Evolutionary conservation across 2,113 vertebrate genomes (phyloP).

Genomic region (Brachirus orientalis): DNA sequence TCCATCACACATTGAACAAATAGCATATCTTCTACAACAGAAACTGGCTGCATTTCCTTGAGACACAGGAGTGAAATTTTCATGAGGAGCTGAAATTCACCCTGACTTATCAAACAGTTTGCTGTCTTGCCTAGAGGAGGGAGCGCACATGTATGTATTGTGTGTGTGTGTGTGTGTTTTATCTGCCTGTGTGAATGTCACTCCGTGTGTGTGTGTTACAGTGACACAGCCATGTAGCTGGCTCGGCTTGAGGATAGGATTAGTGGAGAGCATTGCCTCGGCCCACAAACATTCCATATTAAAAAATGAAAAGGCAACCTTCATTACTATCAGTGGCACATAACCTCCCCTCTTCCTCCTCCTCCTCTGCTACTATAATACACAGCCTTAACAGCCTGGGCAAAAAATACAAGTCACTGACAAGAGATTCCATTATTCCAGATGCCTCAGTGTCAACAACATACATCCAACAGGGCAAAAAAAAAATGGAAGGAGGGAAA

Average conservation of each 20-base stretch:
- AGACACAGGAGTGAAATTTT: conserved; percentile 73
- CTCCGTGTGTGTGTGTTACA: conserved; percentile 55
- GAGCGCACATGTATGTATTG: conserved; percentile 44
- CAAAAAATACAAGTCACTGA: conserved; percentile 76
- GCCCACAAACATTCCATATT: conserved; percentile 83
- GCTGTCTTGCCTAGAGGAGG: conserved; percentile 75
- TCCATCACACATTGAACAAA: conserved; percentile 59
- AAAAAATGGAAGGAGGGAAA: conserved; percentile 55
- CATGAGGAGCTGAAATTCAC: conserved; percentile 69
- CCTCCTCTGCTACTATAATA: conserved; percentile 74
- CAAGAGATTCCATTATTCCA: conserved; percentile 81
- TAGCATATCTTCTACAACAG: conserved; percentile 53
- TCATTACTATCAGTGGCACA: conserved; percentile 83
- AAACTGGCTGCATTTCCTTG: conserved; percentile 59
- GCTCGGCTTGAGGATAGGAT: conserved; percentile 81
- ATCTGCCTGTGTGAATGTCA: conserved; percentile 55
- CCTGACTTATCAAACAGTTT: conserved; percentile 78
- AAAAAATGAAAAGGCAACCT: conserved; percentile 82
- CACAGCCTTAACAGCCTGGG: conserved; percentile 72
- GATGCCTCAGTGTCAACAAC: conserved; percentile 78
- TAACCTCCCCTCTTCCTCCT: conserved; percentile 72
- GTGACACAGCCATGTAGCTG: conserved; percentile 69
- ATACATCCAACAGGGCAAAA: conserved; percentile 68
- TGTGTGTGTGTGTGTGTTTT: conserved; percentile 48
- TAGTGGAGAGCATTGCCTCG: conserved; percentile 74